These are phyloP conservation scores for Megaceryle torquata DNA, from an alignment of 2,113 vertebrate species.

Conservation along the genomic window DNA sequence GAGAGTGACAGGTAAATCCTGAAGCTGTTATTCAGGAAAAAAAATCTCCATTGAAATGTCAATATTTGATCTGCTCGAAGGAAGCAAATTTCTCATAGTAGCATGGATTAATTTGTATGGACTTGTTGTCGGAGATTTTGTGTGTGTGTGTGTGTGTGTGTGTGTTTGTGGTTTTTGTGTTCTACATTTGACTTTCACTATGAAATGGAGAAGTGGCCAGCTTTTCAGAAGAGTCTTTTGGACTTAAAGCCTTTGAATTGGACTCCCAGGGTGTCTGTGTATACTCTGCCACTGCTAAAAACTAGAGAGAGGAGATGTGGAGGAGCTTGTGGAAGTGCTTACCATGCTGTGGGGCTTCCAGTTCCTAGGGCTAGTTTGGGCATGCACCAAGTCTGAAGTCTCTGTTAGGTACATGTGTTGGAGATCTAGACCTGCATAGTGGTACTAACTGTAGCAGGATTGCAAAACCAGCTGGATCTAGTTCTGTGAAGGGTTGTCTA, in stretches of 20 bases:
- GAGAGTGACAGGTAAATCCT: not conserved
- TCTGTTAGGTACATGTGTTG: fast-evolving
- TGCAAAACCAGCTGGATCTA: not conserved
- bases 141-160: not conserved
- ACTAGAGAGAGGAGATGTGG: not conserved
- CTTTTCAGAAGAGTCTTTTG: not conserved
- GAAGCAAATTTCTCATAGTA: not conserved
- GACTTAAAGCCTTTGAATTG: not conserved
- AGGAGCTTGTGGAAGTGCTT: not conserved
- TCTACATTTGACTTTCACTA: not conserved
- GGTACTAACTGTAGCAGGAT: not conserved
- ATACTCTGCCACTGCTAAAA: not conserved
- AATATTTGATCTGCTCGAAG: not conserved
- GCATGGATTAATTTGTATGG: not conserved
- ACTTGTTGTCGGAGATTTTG: not conserved
- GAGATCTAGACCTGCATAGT: not conserved
- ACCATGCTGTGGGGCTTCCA: fast-evolving
- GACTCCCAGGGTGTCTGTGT: not conserved
- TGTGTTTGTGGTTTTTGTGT: not conserved
- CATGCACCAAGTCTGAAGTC: too few species aligned
- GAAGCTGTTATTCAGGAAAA: not conserved
- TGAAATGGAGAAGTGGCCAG: not conserved
- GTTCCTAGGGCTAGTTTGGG: not conserved
- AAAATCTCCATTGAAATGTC: not conserved
- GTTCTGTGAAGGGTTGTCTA: not conserved